phyloP scores from a whole-genome alignment of 2,888 invertebrate species.

The Rhagonycha lutea region DNA sequence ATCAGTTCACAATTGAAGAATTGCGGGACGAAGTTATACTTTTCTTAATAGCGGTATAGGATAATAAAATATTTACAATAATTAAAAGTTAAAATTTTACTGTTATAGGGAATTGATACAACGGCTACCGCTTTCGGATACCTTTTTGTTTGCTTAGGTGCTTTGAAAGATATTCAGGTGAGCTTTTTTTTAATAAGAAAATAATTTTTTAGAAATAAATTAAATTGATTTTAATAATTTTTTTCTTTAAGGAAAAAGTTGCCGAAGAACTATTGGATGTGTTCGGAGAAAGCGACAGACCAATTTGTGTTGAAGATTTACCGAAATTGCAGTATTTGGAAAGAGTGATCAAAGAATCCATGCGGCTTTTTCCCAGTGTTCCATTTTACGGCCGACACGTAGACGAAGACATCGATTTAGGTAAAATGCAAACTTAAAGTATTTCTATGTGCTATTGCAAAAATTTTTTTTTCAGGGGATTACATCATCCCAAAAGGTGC shows the following conservation, averaged over 20 bases:
- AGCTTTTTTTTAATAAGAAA: too few species aligned
- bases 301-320: slow-evolving; percentile 44
- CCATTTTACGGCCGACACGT: slow-evolving; percentile 41
- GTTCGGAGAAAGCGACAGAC: slow-evolving; percentile 35
- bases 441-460: not conserved
- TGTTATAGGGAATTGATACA: not conserved
- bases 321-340: slow-evolving; percentile 46
- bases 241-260: slow-evolving; percentile 41
- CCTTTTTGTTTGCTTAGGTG: not conserved
- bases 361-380: slow-evolving; percentile 44
- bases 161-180: not conserved
- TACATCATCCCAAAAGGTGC: not conserved
- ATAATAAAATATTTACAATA: not conserved
- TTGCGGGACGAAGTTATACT: not conserved
- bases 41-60: not conserved
- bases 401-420: slow-evolving; percentile 38
- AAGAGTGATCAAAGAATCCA: slow-evolving; percentile 44
- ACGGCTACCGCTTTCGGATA: not conserved
- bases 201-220: too few species aligned
- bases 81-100: not conserved
- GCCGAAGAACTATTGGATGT: slow-evolving; percentile 45
- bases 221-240: too few species aligned
- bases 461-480: not conserved
- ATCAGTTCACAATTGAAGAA: not conserved
- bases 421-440: slow-evolving; percentile 38